Conservation (phyloP, 1,140 invertebrate species). For the Branchinecta lynchi region DNA sequence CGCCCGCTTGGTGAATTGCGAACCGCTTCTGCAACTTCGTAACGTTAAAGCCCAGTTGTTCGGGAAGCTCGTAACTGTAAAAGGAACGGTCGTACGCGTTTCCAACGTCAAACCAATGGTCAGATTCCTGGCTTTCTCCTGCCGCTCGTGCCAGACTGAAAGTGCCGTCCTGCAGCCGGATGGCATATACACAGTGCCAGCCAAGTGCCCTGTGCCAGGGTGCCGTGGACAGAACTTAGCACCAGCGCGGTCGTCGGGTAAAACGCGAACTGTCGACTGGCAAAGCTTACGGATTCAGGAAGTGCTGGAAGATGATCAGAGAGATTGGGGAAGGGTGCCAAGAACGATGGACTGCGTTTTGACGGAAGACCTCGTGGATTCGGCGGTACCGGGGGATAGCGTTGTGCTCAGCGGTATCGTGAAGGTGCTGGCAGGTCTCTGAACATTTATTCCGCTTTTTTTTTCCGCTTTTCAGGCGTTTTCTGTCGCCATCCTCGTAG, state of each 20-base stretch:
- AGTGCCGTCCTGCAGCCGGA: constrained; percentile 45
- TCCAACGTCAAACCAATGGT: constrained; percentile 55
- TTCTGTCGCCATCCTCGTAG: no score
- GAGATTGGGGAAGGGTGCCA: constrained; percentile 59
- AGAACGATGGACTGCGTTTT: constrained; percentile 72
- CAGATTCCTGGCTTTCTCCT: constrained; percentile 59
- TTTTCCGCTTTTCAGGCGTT: neutral
- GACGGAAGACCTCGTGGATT: constrained; percentile 66
- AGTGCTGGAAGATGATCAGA: constrained; percentile 44
- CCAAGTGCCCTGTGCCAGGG: constrained; percentile 34
- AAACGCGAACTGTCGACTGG: constrained; percentile 54
- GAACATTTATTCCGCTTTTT: neutral
- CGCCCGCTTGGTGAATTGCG: constrained; percentile 17
- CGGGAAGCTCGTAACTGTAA: constrained; percentile 67
- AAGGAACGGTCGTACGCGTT: constrained; percentile 70
- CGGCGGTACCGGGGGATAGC: constrained; percentile 72
- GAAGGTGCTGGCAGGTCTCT: constrained; percentile 39
- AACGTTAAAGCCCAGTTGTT: constrained; percentile 25
- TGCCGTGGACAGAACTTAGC: constrained; percentile 48
- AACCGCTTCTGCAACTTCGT: constrained; percentile 14
- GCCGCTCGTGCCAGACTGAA: constrained; percentile 46
- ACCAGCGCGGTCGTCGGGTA: constrained; percentile 45
- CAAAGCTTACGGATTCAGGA: constrained; percentile 69
- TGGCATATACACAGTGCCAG: constrained; percentile 42
- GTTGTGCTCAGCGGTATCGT: constrained; percentile 71